Percentiles rank a stretch among this genome's conserved stretches.
Evolutionary conservation across 1,140 invertebrate genomes (phyloP).

Genomic region (Littorina saxatilis): DNA sequence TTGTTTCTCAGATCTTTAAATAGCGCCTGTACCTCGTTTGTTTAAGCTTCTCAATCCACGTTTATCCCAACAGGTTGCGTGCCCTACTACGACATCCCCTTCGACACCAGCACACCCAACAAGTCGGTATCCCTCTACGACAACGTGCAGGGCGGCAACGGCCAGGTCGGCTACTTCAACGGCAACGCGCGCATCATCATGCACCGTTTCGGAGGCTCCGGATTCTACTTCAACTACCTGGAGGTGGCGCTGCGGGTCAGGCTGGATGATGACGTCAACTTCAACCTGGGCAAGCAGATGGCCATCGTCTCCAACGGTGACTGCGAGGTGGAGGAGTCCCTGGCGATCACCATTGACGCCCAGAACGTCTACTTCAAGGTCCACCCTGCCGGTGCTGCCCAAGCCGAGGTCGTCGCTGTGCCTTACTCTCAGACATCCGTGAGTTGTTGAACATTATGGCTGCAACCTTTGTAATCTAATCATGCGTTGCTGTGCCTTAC

Average conservation of each 20-base stretch:
- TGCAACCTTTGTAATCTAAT: too few relatives aligned
- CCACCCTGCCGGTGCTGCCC: background rate
- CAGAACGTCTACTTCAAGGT: slow-evolving; percentile 39
- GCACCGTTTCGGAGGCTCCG: slow-evolving; percentile 38
- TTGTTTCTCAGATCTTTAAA: too few relatives aligned
- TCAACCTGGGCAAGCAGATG: background rate
- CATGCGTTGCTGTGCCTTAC: background rate
- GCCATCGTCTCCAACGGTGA: slow-evolving; percentile 45
- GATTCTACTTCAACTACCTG: slow-evolving; percentile 42
- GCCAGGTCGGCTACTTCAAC: slow-evolving; percentile 1
- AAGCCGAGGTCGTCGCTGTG: background rate
- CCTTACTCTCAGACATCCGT: background rate
- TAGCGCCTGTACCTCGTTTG: too few relatives aligned
- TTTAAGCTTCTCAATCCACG: too few relatives aligned
- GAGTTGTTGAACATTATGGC: background rate
- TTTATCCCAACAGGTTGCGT: background rate
- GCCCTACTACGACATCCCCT: background rate
- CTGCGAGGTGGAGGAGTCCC: slow-evolving; percentile 32
- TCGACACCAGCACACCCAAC: background rate
- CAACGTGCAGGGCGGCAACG: background rate
- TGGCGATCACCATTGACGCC: slow-evolving; percentile 35
- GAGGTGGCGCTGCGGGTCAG: slow-evolving; percentile 29
- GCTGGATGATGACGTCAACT: background rate
- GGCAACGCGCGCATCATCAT: slow-evolving; percentile 32
- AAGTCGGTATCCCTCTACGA: background rate